Base-by-base conservation (phyloP, 2,113 vertebrate species). In the Saguinus imperator region DNA sequence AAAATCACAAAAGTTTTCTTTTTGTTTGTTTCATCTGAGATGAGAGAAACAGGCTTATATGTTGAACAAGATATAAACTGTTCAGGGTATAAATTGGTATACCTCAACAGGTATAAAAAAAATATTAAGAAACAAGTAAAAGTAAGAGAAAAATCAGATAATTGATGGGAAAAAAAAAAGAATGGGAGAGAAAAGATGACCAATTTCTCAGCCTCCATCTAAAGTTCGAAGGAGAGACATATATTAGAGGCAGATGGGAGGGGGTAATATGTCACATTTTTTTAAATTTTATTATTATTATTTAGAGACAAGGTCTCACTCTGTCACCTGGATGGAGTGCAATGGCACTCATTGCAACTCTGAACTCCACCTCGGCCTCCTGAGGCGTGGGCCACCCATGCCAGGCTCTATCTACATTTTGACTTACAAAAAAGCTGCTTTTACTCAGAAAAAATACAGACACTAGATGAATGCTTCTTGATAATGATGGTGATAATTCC, bases 401-500 rank as follows among this genome's bases (percentile, higher is more conserved):
- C 61, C 61, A 64, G 61, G 61, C 61, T 64, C 61, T 61, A 75
- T 64, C 61, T 61, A 80, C 16, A 76, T 52, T 76, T n/a, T 70
- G 82, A 91, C 58, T 82, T 83, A 89, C 40, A 32, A 7, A 82
- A 68, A 77, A 91, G 76, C 14, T 14, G 55, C 4, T 29, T 61
- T 79, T 75, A 94, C 57, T 72, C 92, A 88, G 40, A 90, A 90
- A 96, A 32, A 5, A 58, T 66, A 90, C 6, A 61, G 4, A 91
- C 5, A 57, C 3, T 76, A 84, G 45, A 89, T 66, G 77, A 89
- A 93, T 66, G 17, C 14, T 93, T 91, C 68, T 89, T 94, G 77
- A 77, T 64, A 72, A 89, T 72, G n/a, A 91, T 45, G 48, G 50
- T n/a, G 32, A 64, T 61, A 85, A 75, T 81, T 87, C 23, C 32